Conservation (phyloP, 2,113 vertebrate genomes). For the Anser brachyrhynchus region DNA sequence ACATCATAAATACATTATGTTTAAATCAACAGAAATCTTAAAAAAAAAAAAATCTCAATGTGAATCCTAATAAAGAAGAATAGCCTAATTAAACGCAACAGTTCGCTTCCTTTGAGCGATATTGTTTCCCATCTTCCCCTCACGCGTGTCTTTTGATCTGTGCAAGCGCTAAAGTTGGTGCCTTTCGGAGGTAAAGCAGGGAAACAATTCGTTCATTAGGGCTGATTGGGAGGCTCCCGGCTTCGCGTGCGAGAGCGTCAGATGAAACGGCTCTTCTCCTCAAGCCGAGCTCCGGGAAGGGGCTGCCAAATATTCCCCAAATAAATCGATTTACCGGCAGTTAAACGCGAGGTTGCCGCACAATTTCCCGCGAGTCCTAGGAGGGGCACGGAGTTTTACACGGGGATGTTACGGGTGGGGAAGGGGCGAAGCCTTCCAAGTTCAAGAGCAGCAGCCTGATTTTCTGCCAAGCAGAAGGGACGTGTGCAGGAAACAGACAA, state of each 20-base stretch:
- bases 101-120: conserved; percentile 79
- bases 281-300: neutral
- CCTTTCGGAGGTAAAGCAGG: conserved; percentile 66
- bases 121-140: conserved; percentile 71
- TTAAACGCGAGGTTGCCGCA: conserved; percentile 32
- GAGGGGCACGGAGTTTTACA: neutral
- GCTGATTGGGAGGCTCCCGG: conserved; percentile 56
- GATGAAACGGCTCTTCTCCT: conserved; percentile 48
- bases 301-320: conserved; percentile 63
- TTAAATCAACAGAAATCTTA: conserved; percentile 75
- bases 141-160: conserved; percentile 73
- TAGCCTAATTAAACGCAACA: conserved; percentile 79
- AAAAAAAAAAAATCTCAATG: conserved; percentile 35
- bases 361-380: neutral
- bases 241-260: conserved; percentile 41
- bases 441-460: conserved; percentile 15
- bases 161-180: conserved; percentile 75
- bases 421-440: conserved; percentile 2
- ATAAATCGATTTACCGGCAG: conserved; percentile 54
- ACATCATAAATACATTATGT: conserved; percentile 79
- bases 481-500: neutral
- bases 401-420: neutral
- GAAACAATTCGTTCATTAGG: conserved; percentile 75
- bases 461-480: neutral
- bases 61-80: conserved; percentile 79